These are phyloP conservation scores for Melanotaenia duboulayi DNA, from an alignment of 2,113 vertebrate species.

Conservation along the genomic window DNA sequence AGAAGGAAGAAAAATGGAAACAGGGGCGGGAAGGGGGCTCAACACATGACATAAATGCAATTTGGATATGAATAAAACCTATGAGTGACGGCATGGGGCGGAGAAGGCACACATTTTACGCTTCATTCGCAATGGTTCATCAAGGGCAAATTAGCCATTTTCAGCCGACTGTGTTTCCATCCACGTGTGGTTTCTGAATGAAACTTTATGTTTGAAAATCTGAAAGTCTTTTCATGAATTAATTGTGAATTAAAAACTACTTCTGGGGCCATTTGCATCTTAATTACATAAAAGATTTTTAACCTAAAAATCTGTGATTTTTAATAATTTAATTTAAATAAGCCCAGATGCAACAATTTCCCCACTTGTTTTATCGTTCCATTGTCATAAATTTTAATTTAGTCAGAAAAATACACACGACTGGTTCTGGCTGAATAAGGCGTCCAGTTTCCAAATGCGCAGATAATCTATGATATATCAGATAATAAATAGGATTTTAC, in stretches of 20 bases:
- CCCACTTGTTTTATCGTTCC: no score
- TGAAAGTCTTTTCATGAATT: background rate
- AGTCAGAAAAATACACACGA: no score
- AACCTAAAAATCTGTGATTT: no score
- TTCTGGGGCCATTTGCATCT: background rate
- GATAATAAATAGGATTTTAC: background rate
- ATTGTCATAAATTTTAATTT: background rate
- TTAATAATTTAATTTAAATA: no score
- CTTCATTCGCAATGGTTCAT: slow-evolving; percentile 66
- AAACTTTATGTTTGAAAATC: background rate
- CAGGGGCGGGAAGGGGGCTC: slow-evolving; percentile 64
- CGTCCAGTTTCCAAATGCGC: background rate
- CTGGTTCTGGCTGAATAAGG: no score
- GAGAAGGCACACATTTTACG: slow-evolving; percentile 67
- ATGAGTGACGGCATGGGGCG: slow-evolving; percentile 68
- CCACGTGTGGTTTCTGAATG: slow-evolving; percentile 13
- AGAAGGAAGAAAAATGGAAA: slow-evolving; percentile 60
- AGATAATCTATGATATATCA: no score
- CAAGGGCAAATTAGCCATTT: slow-evolving; percentile 39
- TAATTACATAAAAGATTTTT: background rate
- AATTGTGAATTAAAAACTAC: slow-evolving; percentile 25
- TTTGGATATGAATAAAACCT: slow-evolving; percentile 74
- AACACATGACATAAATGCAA: slow-evolving; percentile 81
- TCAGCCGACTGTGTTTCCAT: slow-evolving; percentile 17
- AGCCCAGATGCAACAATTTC: no score